phyloP scores from a whole-genome alignment of 2,888 invertebrate species.

The Plebejus argus region DNA sequence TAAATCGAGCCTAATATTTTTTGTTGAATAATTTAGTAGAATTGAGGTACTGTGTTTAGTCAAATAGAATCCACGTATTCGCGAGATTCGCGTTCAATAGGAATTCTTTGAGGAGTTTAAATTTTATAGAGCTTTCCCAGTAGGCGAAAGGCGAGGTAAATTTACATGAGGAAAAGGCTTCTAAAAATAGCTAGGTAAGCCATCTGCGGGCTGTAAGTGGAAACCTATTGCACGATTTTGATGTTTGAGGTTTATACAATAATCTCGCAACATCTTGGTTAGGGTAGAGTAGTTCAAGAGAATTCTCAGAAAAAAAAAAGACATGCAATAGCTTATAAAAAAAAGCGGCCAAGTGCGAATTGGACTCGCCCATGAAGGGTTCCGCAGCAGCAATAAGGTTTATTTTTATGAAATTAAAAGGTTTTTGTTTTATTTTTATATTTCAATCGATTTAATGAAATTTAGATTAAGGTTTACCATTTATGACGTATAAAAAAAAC shows the following conservation, averaged over 20 bases:
- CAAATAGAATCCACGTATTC: constrained; percentile 1
- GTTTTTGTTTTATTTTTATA: too few relatives aligned
- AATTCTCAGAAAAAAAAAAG: too few relatives aligned
- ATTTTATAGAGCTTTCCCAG: neutral
- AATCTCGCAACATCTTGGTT: neutral
- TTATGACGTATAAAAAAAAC: too few relatives aligned
- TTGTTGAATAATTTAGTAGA: neutral
- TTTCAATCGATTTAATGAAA: too few relatives aligned
- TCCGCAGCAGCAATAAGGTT: too few relatives aligned
- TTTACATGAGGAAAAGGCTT: constrained; percentile 14
- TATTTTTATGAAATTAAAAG: too few relatives aligned
- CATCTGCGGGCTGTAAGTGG: neutral
- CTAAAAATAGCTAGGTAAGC: neutral
- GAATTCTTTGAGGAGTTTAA: constrained; percentile 8
- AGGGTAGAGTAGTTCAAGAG: too few relatives aligned
- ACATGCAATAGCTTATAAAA: too few relatives aligned
- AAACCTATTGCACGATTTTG: neutral
- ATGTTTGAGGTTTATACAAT: neutral
- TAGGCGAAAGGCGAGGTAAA: constrained; percentile 4
- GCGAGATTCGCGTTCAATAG: neutral
- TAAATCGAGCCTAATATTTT: too few relatives aligned
- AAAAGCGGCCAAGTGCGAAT: too few relatives aligned
- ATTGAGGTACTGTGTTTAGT: neutral
- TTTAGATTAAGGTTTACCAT: too few relatives aligned
- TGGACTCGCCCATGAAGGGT: too few relatives aligned